A percentile compares a stretch with the other conserved stretches of the same genome.
Conservation (phyloP, 2,888 invertebrate species). For the Tridacna crocea region DNA sequence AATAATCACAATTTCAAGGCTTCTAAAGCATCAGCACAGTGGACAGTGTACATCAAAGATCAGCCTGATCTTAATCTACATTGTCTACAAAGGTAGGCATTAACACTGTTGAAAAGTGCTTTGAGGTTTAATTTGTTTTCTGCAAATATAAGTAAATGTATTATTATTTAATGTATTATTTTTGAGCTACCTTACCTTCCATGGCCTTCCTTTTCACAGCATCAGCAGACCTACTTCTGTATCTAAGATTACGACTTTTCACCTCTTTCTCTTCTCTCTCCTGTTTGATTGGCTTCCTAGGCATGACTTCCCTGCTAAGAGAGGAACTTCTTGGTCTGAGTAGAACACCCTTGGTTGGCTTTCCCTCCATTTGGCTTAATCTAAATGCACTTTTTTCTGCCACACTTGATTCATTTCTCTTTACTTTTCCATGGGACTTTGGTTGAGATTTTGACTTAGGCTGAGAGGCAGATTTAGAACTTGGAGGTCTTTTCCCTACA, state of each 20-base stretch:
- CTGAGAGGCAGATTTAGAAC: slow-evolving; percentile 31
- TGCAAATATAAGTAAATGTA: too few species aligned
- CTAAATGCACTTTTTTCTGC: slow-evolving; percentile 37
- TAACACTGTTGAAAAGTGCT: too few species aligned
- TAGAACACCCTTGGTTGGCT: slow-evolving; percentile 55
- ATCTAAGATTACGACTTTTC: slow-evolving; percentile 40
- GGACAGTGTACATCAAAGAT: too few species aligned
- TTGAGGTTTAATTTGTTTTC: too few species aligned
- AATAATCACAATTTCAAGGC: too few species aligned
- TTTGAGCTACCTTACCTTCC: slow-evolving; percentile 47
- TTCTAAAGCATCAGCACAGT: too few species aligned
- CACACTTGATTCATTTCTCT: slow-evolving; percentile 42
- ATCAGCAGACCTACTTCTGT: slow-evolving; percentile 61
- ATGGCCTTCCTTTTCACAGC: slow-evolving; percentile 60
- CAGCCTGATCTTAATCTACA: too few species aligned
- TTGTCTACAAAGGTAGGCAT: too few species aligned
- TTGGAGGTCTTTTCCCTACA: slow-evolving; percentile 56
- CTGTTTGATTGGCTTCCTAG: slow-evolving; percentile 22
- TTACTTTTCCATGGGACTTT: slow-evolving; percentile 26
- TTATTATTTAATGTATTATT: too few species aligned
- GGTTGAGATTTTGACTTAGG: slow-evolving; percentile 3
- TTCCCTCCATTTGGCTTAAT: slow-evolving; percentile 41
- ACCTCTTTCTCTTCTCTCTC: slow-evolving; percentile 33
- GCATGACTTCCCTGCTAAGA: slow-evolving; percentile 41
- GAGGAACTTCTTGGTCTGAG: slow-evolving; percentile 48